Conservation (phyloP, 2,113 vertebrate genomes). For the Chaetodon trifascialis region DNA sequence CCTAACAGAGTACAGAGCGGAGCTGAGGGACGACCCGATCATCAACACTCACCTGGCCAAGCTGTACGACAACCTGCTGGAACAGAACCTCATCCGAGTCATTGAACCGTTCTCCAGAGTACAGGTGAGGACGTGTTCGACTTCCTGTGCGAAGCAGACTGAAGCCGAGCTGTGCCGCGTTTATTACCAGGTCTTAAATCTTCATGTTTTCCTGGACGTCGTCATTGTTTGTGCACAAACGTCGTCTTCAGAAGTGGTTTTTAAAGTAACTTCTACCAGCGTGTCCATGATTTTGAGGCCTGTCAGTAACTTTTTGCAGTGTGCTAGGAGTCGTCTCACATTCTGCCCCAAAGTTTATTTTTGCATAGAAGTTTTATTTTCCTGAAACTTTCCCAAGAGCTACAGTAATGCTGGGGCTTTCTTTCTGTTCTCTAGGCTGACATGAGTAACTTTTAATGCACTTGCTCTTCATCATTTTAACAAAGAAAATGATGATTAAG, state of each 20-base stretch:
- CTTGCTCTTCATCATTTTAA: neutral
- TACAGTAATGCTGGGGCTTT: neutral
- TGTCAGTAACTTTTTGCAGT: neutral
- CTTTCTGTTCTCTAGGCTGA: neutral
- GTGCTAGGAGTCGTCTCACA: neutral
- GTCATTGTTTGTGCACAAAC: neutral
- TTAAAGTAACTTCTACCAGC: neutral
- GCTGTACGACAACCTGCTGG: constrained; percentile 97
- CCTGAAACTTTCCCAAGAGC: neutral
- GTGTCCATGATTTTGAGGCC: neutral
- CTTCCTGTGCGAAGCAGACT: neutral
- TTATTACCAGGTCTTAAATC: neutral
- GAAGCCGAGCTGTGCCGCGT: neutral
- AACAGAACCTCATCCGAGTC: constrained; percentile 98
- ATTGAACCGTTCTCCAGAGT: constrained; percentile 99
- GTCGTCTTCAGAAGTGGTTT: neutral
- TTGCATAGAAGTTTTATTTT: neutral
- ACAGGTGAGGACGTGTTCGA: constrained; percentile 85
- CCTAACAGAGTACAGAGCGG: constrained; percentile 95
- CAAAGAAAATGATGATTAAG: neutral
- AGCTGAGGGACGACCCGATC: constrained; percentile 97
- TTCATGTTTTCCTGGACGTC: neutral
- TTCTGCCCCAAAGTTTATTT: neutral
- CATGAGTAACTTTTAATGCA: too few relatives aligned
- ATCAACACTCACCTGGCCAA: constrained; percentile 97